Conservation (phyloP, 2,888 invertebrate genomes). For the Zaprionus lineosus region DNA sequence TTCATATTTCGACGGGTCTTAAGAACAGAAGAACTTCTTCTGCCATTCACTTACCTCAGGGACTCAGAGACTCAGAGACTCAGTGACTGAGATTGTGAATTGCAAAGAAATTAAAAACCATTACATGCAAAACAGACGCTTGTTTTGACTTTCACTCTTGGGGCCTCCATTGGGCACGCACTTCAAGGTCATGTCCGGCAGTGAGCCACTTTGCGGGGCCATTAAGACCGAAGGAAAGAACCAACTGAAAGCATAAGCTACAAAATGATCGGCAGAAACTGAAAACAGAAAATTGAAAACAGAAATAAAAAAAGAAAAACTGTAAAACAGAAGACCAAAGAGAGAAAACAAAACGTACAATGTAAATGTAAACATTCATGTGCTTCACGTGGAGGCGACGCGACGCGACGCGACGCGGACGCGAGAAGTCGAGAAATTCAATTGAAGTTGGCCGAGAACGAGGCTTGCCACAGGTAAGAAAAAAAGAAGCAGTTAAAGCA, state of each 20-base stretch:
- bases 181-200: slow-evolving; percentile 53
- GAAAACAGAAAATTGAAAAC: too few relatives aligned
- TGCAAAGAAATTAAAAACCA: slow-evolving; percentile 49
- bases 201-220: slow-evolving; percentile 26
- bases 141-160: slow-evolving; percentile 59
- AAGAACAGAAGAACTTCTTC: background rate
- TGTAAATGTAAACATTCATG: slow-evolving; percentile 47
- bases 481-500: too few relatives aligned
- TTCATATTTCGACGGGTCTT: background rate
- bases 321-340: slow-evolving; percentile 11
- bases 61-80: too few relatives aligned
- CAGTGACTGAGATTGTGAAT: too few relatives aligned
- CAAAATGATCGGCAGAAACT: slow-evolving; percentile 11
- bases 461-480: too few relatives aligned
- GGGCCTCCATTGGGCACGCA: slow-evolving; percentile 6
- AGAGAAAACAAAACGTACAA: slow-evolving; percentile 30
- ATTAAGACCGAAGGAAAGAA: slow-evolving; percentile 55
- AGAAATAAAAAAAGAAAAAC: too few relatives aligned
- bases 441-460: slow-evolving; percentile 29
- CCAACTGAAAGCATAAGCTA: slow-evolving; percentile 24
- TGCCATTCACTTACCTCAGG: too few relatives aligned
- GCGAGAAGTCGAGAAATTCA: slow-evolving; percentile 39
- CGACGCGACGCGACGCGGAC: slow-evolving; percentile 34
- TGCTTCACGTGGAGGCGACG: too few relatives aligned
- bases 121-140: slow-evolving; percentile 44